Evolutionary conservation across 2,113 vertebrate genomes (phyloP), one percentile per base, ranked within the genome.

Genomic region (Amphiprion percula): DNA sequence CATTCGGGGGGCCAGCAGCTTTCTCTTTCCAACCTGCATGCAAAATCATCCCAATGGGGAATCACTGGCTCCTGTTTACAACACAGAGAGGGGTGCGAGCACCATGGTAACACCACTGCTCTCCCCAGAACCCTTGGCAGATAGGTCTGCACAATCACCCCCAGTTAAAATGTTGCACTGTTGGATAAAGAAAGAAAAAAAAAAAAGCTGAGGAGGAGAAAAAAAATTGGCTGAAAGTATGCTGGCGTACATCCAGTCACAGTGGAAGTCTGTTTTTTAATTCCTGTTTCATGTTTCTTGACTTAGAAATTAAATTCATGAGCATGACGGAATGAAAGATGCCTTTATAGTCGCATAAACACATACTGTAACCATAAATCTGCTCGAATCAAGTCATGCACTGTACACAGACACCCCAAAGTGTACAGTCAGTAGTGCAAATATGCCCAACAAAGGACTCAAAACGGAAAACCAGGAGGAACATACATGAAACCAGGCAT

Each of bases 261-360:
- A 81, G 77, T 87, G 75, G 77, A 90, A 84, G 85, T 86, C 79
- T 89, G 63, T 83, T 87, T 94, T 90, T 84, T 75, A 87, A 86
- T 89, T 92, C 72, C 74, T 88, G 79, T 93, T 93, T 93, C 87
- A 92, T 93, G 86, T 93, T 93, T 90, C 77, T 81, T 85, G 79
- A 92, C 86, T 91, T 90, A 67, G 74, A 89, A 93, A 95, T 94
- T 87, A 87, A 93, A 94, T 94, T 92, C 91, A 92, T 93, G 91
- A 84, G 91, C 90, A 86, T 93, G 80, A 87, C 88, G 79, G 73
- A 83, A 84, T 84, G 80, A 77, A 78, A 90, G 83, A 86, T 83
- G 85, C 74, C 74, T 85, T 86, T 87, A 87, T 87, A 85, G 87
- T 83, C n/a, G 76, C 44, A 68, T 68, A 79, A 84, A 90, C 60